Evolutionary conservation across 1,140 invertebrate genomes (phyloP).

Genomic region (Drosophila tropicalis): DNA sequence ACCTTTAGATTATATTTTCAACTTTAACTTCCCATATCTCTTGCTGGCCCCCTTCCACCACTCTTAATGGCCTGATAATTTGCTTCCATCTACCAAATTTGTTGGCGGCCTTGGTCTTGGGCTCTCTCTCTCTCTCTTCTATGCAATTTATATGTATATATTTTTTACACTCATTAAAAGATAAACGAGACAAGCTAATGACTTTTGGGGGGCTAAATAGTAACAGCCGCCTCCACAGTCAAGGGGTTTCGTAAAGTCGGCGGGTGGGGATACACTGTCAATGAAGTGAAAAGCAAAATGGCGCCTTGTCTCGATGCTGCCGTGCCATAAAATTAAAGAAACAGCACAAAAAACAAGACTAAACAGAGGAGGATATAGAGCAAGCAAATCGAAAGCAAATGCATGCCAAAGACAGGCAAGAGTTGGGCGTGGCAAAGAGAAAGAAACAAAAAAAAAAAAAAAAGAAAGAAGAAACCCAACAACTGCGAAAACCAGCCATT

Average conservation of each 20-base stretch:
- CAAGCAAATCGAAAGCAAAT: constrained; percentile 29
- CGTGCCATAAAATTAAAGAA: constrained; percentile 67
- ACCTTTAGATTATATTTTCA: constrained; percentile 17
- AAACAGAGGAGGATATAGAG: neutral
- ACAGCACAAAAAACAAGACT: neutral
- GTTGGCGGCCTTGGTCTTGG: constrained; percentile 23
- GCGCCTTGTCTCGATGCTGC: constrained; percentile 59
- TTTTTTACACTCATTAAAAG: constrained; percentile 81
- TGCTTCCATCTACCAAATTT: constrained; percentile 35
- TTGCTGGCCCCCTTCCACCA: neutral
- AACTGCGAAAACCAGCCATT: constrained; percentile 14
- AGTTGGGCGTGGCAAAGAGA: constrained; percentile 45
- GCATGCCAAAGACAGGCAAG: constrained; percentile 55
- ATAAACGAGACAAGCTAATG: constrained; percentile 81
- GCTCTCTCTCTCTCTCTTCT: constrained; percentile 14
- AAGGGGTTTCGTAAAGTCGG: neutral
- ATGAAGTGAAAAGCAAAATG: constrained; percentile 76
- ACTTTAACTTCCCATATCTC: neutral
- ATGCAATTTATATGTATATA: constrained; percentile 36
- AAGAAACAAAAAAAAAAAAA: constrained; percentile 5
- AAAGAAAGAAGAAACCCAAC: neutral
- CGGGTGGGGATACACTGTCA: constrained; percentile 35
- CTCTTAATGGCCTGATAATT: constrained; percentile 51
- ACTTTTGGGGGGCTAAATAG: constrained; percentile 70
- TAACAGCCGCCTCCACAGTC: constrained; percentile 15